phyloP scores from a whole-genome alignment of 2,113 vertebrate species.

The Melanerpes aurifrons region DNA sequence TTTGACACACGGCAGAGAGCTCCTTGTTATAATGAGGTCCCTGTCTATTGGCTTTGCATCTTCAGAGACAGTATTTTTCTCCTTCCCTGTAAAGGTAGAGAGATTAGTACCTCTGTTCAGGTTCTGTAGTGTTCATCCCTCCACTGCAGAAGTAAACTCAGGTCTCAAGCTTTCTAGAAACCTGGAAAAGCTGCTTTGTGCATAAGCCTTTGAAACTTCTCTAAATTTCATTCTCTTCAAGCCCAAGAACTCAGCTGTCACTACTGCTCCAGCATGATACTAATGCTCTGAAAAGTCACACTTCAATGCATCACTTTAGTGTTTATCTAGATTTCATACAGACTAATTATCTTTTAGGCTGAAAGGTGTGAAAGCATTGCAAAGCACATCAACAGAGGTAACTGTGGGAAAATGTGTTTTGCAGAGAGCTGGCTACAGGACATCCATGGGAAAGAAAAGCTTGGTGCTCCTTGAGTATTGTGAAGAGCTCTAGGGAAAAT shows the following conservation, averaged over 20 bases:
- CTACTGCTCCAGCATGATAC: background rate
- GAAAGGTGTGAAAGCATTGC: conserved; percentile 8
- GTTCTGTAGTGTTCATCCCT: background rate
- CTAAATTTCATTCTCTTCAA: background rate
- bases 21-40: background rate
- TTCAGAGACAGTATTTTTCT: background rate
- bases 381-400: background rate
- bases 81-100: too few species aligned
- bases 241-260: background rate
- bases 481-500: background rate
- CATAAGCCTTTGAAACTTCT: background rate
- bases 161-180: background rate
- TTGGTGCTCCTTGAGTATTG: background rate
- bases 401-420: background rate
- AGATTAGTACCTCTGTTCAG: background rate
- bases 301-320: background rate
- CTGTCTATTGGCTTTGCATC: background rate
- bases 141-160: background rate
- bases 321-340: conserved; percentile 30
- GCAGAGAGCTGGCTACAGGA: background rate
- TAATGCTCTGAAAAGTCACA: background rate
- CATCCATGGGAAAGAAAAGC: background rate
- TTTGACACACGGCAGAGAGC: background rate
- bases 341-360: background rate
- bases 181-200: background rate